Base-by-base conservation (phyloP, 1,140 invertebrate genomes). In the Drosophila sturtevanti region DNA sequence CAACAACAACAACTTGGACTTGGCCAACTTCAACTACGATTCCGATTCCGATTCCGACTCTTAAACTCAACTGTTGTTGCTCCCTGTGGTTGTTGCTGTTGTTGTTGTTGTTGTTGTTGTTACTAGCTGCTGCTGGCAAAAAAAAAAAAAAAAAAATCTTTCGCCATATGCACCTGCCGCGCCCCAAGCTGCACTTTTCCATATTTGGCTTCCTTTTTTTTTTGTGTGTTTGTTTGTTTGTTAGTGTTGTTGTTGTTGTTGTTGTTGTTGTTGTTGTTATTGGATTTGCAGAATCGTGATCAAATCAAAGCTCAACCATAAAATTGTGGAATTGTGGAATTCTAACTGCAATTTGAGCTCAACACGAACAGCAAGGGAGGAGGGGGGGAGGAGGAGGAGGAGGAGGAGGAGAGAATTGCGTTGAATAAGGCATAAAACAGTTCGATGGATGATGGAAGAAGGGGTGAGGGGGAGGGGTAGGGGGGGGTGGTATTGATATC, bases 291-390 rank as follows among this genome's bases (percentile, higher is more conserved):
- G 31, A 71, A 63, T 81, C 82, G 82, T 87, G 82, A 87, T 89
- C 82, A 64, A 89, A 82, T 89, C 72, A 87, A 79, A 72, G 84
- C 79, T 56, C 72, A 69, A 51, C 72, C 82, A 82, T 86, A 76
- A 82, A 85, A 76, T 69, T 73, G 76, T 82, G 73, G 81, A 86
- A 86, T 86, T 81, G 78, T 63, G 41, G 72, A 77, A 69, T 77
- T 77, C 72, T 64, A 76, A 69, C 82, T 72, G 68, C 84, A 82
- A 87, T 89, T 89, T 82, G 76, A 82, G 56, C 41, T 61, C 16
- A 89, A 73, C 82, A 87, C 79, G 82, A 89, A 87, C 72, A 58
- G 51, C 63, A 44, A 60, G 22, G 21, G 22, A 38, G 22, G 6
- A 24, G 2, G 48, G 18, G 34, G 4, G 6, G 2, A 21, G 9